Base-by-base conservation (phyloP, 2,113 vertebrate species). In the Diglossa brunneiventris region DNA sequence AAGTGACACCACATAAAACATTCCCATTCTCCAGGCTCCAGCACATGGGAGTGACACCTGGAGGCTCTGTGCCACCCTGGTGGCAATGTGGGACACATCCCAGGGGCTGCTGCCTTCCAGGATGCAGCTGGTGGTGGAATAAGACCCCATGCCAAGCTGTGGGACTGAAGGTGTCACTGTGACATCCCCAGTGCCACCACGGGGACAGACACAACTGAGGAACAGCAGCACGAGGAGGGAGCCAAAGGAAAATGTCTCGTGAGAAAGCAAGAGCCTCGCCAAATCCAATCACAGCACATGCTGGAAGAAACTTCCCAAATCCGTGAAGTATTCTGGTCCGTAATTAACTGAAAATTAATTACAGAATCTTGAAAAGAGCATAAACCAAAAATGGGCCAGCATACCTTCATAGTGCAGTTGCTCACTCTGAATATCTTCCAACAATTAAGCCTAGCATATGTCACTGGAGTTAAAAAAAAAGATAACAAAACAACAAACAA, bases 401-500 rank as follows among this genome's bases (percentile, higher is more conserved):
- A 85, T 96, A 93, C 95, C 94, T 96, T 96, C 87, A 22, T 63
- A 90, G 69, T 90, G 58, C 94, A 95, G 85, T 96, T 96, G 96
- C 95, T 97, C 92, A 88, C 85, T 90, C 93, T 97, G 94, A 96
- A 95, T 89, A 37, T 93, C 61, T 83, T 97, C 95, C 95, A 97
- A 96, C 87, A 96, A 96, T 94, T 95, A 96, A 96, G 79, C 64
- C 92, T 94, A 94, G 83, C 95, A 96, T 96, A 97, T 95, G 94
- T 73, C 49, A 87, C 18, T 7, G 18, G 64, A 95, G 69, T 76
- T 55, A 5, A 67, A 90, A 93, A 6, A 74, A 58, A 63, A 27
- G 30, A 64, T 39, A 70, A 64, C 31, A 83, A 94, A 87, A 55
- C 78, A 94, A 87, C 80, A 95, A 94, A 91, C 75, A 94, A 88